phyloP scores from a whole-genome alignment of 2,888 invertebrate genomes.

The Apotomis betuletana region DNA sequence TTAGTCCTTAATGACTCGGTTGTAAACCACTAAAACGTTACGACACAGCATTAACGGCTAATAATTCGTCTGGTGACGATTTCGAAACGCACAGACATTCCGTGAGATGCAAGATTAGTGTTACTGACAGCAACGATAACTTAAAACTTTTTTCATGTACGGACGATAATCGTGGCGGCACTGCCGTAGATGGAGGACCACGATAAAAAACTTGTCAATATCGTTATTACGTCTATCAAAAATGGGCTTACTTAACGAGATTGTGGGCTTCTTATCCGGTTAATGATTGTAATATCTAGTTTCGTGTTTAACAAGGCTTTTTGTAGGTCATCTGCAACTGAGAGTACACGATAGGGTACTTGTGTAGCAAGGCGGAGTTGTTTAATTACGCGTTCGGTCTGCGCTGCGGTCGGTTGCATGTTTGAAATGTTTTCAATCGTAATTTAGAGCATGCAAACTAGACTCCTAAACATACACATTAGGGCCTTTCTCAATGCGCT shows the following conservation, averaged over 20 bases:
- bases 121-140: conserved; percentile 69
- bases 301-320: conserved; percentile 59
- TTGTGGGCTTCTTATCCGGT: conserved; percentile 66
- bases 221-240: conserved; percentile 69
- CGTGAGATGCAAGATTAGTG: conserved; percentile 71
- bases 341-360: conserved; percentile 22
- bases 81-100: conserved; percentile 71
- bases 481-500: conserved; percentile 7
- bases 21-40: conserved; percentile 70
- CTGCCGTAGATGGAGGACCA: conserved; percentile 63
- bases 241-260: conserved; percentile 72
- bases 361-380: conserved; percentile 10
- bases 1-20: conserved; percentile 64
- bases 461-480: conserved; percentile 18
- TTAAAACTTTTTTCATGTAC: conserved; percentile 72
- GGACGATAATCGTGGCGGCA: conserved; percentile 65
- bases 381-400: conserved; percentile 21
- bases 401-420: conserved; percentile 27
- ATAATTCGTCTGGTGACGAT: conserved; percentile 74
- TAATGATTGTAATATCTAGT: conserved; percentile 74
- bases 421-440: conserved; percentile 33
- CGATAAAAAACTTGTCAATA: conserved; percentile 76
- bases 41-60: conserved; percentile 70
- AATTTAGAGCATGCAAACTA: conserved; percentile 26
- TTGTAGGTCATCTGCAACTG: conserved; percentile 46